Percentiles rank a stretch among this genome's conserved stretches.
These are phyloP conservation scores for Drosophila siamana DNA, from an alignment of 2,888 invertebrate genomes.

Conservation along the genomic window DNA sequence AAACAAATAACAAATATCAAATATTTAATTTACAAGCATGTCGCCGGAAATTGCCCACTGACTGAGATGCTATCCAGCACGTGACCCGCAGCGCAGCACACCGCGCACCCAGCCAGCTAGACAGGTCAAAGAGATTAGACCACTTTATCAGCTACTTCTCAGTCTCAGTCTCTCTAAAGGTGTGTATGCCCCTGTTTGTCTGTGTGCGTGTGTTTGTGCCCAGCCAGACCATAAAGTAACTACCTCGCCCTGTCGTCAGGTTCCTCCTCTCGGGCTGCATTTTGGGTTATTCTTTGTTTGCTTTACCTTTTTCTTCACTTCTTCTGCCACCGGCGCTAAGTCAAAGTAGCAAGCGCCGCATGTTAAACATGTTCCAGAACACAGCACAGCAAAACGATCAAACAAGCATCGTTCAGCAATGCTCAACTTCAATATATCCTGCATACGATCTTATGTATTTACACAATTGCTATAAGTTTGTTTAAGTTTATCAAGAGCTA, in stretches of 20 bases:
- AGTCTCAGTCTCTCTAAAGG: not conserved
- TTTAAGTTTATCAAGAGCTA: too few species aligned
- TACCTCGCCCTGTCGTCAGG: constrained; percentile 21
- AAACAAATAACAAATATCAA: constrained; percentile 70
- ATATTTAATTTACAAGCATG: constrained; percentile 71
- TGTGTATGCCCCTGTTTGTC: not conserved
- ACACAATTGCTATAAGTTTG: too few species aligned
- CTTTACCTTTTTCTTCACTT: constrained; percentile 49
- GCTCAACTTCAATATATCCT: constrained; percentile 18
- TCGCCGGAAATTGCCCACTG: constrained; percentile 78
- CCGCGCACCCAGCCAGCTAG: constrained; percentile 26
- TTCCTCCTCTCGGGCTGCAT: constrained; percentile 24
- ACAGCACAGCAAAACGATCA: constrained; percentile 47
- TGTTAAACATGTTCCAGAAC: constrained; percentile 75
- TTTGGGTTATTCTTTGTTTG: constrained; percentile 62
- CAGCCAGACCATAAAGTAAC: constrained; percentile 47
- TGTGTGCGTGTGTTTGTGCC: constrained; percentile 34
- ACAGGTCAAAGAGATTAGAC: constrained; percentile 74
- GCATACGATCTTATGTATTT: too few species aligned
- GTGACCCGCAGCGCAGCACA: constrained; percentile 65
- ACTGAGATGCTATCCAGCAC: constrained; percentile 80
- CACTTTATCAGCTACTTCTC: constrained; percentile 54
- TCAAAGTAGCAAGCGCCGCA: constrained; percentile 73
- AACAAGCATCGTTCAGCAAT: not conserved
- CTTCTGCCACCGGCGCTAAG: constrained; percentile 68